These are phyloP conservation scores for Melospiza melodia DNA, from an alignment of 2,113 vertebrate species.

Conservation along the genomic window DNA sequence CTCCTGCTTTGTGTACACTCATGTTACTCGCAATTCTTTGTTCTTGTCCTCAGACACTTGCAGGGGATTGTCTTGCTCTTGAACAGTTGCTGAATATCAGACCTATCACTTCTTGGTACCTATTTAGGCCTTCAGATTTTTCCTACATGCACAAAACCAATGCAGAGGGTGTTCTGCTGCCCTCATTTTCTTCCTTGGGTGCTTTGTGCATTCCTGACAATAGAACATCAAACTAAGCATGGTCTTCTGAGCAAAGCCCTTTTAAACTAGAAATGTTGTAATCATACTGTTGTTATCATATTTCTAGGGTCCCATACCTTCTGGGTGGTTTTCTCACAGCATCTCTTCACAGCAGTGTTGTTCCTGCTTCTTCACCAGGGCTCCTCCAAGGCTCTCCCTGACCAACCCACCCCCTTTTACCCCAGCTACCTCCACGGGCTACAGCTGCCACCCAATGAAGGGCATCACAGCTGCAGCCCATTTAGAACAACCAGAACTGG, in stretches of 20 bases:
- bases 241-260: neutral
- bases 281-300: no score
- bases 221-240: neutral
- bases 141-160: fast-evolving
- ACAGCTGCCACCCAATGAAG: no score
- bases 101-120: neutral
- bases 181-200: neutral
- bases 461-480: no score
- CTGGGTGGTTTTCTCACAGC: no score
- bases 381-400: no score
- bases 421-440: no score
- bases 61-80: neutral
- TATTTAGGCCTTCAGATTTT: neutral
- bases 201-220: neutral
- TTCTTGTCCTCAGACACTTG: neutral
- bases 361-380: no score
- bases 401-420: no score
- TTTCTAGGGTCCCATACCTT: no score
- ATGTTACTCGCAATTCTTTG: neutral
- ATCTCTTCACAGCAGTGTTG: no score
- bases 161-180: neutral
- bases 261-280: neutral
- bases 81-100: neutral
- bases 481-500: no score
- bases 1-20: neutral